Percentiles rank a stretch among this genome's conserved stretches.
Evolutionary conservation across 2,797 vertebrate genomes (phyloP).

Genomic region (Acestrorhynchus altus): DNA sequence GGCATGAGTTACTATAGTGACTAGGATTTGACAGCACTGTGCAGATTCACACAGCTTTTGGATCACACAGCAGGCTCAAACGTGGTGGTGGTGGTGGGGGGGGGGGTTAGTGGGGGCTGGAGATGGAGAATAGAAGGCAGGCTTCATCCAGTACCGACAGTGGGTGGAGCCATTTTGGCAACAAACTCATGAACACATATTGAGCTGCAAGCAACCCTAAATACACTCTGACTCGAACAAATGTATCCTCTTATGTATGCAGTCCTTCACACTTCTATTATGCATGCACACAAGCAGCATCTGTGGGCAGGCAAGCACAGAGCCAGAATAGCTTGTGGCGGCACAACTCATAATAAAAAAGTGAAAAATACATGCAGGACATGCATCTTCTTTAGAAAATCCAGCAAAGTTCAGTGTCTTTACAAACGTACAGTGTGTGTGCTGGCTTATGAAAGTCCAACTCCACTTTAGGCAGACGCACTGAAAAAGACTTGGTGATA

Average conservation of each 20-base stretch:
- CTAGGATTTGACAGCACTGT: constrained; percentile 60
- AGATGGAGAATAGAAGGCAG: background rate
- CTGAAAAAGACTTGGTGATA: constrained; percentile 13
- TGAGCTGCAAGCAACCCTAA: constrained; percentile 27
- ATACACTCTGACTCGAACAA: constrained; percentile 23
- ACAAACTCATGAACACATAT: constrained; percentile 12
- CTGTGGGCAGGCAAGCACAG: constrained; percentile 11
- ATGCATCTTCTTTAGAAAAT: constrained; percentile 5
- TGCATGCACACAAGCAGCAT: constrained; percentile 29
- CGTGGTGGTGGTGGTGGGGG: constrained; percentile 56
- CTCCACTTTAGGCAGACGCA: background rate
- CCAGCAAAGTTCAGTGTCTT: constrained; percentile 13
- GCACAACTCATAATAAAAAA: background rate
- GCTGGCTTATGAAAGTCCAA: background rate
- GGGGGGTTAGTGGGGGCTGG: background rate
- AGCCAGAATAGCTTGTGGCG: constrained; percentile 27
- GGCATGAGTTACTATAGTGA: constrained; percentile 69
- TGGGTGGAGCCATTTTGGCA: constrained; percentile 49
- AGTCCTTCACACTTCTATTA: constrained; percentile 36
- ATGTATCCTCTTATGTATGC: constrained; percentile 20
- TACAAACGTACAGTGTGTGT: background rate
- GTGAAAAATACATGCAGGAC: background rate
- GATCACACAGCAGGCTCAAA: constrained; percentile 71
- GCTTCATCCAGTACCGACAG: constrained; percentile 31
- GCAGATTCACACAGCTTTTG: constrained; percentile 61